A percentile compares a stretch with the other conserved stretches of the same genome.
phyloP scores from a whole-genome alignment of 2,888 invertebrate genomes.

The Disparrhopalites patrizii region DNA sequence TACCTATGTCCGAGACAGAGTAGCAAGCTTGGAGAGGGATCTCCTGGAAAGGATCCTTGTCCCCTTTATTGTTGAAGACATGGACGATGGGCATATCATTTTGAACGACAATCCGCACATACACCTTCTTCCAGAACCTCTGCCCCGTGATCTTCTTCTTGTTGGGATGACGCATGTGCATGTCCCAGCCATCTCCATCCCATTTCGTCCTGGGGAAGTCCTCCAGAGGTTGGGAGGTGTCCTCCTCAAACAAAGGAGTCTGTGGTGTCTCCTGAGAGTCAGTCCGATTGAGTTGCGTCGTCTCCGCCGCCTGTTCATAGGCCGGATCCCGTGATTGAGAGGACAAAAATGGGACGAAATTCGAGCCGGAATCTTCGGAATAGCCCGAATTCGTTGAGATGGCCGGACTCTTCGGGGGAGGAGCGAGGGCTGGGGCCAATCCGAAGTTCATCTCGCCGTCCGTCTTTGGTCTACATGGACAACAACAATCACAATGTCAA shows the following conservation, averaged over 20 bases:
- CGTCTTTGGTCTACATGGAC: conserved; percentile 42
- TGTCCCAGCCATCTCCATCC: conserved; percentile 86
- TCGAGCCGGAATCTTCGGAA: conserved; percentile 39
- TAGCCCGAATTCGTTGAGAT: conserved; percentile 46
- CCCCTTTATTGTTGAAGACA: conserved; percentile 73
- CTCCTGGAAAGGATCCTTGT: conserved; percentile 92
- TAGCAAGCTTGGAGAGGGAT: conserved; percentile 90
- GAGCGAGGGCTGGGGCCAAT: conserved; percentile 69
- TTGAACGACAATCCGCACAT: conserved; percentile 71
- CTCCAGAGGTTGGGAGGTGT: conserved; percentile 84
- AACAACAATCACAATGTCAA: too few species aligned
- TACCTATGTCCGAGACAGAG: conserved; percentile 80
- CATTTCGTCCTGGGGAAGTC: conserved; percentile 79
- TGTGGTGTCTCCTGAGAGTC: conserved; percentile 76
- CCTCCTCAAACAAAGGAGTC: conserved; percentile 91
- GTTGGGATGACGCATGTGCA: conserved; percentile 91
- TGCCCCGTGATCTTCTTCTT: conserved; percentile 95
- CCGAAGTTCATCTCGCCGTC: conserved; percentile 47
- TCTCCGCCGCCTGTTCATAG: conserved; percentile 25
- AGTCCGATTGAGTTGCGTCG: conserved; percentile 48
- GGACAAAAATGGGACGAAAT: conserved; percentile 52
- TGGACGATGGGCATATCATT: conserved; percentile 82
- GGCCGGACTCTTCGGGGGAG: conserved; percentile 62
- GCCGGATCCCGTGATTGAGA: conserved; percentile 33
- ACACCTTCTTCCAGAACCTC: conserved; percentile 96